phyloP scores from a whole-genome alignment of 2,888 invertebrate genomes.

The Agrochola circellaris region DNA sequence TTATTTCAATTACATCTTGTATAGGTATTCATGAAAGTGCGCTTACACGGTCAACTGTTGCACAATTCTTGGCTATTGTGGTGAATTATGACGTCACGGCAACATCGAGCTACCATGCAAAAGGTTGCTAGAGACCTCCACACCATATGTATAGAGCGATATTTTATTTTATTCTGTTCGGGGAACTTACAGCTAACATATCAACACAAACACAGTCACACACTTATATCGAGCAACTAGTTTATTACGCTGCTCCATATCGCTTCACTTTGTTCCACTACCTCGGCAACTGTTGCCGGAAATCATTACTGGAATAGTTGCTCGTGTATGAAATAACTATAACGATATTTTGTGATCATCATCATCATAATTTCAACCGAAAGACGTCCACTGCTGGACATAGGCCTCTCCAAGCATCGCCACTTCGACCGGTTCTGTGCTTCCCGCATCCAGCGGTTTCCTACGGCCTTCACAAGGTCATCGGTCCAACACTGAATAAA shows the following conservation, averaged over 20 bases:
- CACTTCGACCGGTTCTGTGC: no score
- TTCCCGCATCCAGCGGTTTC: no score
- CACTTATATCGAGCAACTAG: not conserved
- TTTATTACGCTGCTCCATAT: not conserved
- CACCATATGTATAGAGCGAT: not conserved
- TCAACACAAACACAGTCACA: not conserved
- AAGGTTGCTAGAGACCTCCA: not conserved
- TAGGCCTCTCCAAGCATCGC: no score
- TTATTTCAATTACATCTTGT: conserved; percentile 2
- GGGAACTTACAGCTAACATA: not conserved
- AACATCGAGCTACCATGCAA: not conserved
- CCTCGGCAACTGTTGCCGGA: not conserved
- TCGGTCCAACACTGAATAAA: no score
- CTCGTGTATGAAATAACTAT: not conserved
- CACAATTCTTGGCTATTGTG: not conserved
- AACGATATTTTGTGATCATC: not conserved
- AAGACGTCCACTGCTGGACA: no score
- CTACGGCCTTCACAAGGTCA: no score
- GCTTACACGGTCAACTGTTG: not conserved
- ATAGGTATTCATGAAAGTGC: not conserved
- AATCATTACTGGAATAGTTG: not conserved
- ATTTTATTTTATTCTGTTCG: not conserved
- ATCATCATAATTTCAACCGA: no score
- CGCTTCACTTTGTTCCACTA: not conserved
- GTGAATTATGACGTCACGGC: not conserved